Base-by-base conservation (phyloP, 2,888 invertebrate species). In the Diarsia brunnea region DNA sequence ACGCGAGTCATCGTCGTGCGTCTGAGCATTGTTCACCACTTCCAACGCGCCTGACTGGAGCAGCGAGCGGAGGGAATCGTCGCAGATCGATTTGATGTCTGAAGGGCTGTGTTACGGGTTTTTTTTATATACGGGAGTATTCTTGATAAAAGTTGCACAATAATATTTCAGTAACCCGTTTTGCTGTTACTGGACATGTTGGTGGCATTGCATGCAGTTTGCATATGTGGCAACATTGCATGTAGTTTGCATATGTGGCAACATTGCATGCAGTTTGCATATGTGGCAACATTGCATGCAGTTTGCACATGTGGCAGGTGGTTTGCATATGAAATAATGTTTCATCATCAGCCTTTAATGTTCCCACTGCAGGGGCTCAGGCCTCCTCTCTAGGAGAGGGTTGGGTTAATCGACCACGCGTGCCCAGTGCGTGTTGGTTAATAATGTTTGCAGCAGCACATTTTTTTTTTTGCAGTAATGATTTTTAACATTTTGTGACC, bases 21-120 rank as follows among this genome's bases (percentile, higher is more conserved):
- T 12, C n/a, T 38, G 69, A 1, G 1, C 12, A 8, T 77, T 81
- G 4, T 73, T 80, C 1, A 55, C 82, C 43, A 89, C 84, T 60
- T 95, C 92, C 21, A 96, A 31, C 0, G 93, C 95, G 0, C 93
- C 94, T 11, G 88, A 88, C 19, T 90, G 85, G 0, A 96, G 69
- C 11, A 96, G 87, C 3, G 90, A 82, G 0, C 89, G 87, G 1
- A 96, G 82, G 0, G 92, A 79, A 0, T 92, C 91, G 77, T 95
- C 93, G 79, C 94, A 94, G 1, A 93, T 55, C 24, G 91, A 87
- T 4, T 93, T 90, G 51, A 94, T 89, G 43, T 94, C 91, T 0
- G 89, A 85, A 0, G 89, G 73, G n/a, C 91, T 92, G 64, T 1
- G 60, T 16, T 16, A 4, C 16, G 11, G 1, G 14, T 66, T 14